Percentiles rank a stretch among this genome's conserved stretches.
Evolutionary conservation across 2,797 vertebrate species (phyloP).

Genomic region (Austrolebias charrua): DNA sequence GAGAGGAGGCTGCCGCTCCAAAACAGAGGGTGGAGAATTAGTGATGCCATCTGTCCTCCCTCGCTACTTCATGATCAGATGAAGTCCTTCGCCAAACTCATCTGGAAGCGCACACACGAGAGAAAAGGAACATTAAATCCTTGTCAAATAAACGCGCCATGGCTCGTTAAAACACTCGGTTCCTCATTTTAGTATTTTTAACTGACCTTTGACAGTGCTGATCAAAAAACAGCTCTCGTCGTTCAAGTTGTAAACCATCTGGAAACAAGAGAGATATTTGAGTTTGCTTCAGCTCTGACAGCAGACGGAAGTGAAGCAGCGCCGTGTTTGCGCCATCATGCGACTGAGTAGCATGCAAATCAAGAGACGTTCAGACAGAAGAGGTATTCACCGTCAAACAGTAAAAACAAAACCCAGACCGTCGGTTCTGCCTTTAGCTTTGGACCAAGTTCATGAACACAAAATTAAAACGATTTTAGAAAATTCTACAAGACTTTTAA

Average conservation of each 20-base stretch:
- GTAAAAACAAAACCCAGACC: not conserved
- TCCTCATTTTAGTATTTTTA: not conserved
- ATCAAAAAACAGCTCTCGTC: constrained; percentile 95
- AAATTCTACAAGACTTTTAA: not conserved
- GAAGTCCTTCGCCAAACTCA: constrained; percentile 89
- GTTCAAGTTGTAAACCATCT: constrained; percentile 96
- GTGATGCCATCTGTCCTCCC: constrained; percentile 63
- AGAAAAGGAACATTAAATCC: constrained; percentile 22
- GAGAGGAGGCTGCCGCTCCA: constrained; percentile 69
- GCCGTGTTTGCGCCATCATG: not conserved
- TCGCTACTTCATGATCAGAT: constrained; percentile 75
- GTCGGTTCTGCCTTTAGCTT: no score
- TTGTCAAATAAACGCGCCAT: not conserved
- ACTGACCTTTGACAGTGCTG: constrained; percentile 89
- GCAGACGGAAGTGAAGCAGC: not conserved
- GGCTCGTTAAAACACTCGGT: not conserved
- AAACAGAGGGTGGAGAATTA: constrained; percentile 71
- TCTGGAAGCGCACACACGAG: constrained; percentile 67
- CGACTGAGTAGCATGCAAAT: constrained; percentile 51
- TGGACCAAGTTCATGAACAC: not conserved
- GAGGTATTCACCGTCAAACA: constrained; percentile 7
- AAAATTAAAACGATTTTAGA: not conserved
- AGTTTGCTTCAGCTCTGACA: not conserved
- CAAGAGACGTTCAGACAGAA: constrained; percentile 9
- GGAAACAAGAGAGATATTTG: constrained; percentile 23